phyloP scores from a whole-genome alignment of 2,888 invertebrate species.

The Lepidonotus clava region DNA sequence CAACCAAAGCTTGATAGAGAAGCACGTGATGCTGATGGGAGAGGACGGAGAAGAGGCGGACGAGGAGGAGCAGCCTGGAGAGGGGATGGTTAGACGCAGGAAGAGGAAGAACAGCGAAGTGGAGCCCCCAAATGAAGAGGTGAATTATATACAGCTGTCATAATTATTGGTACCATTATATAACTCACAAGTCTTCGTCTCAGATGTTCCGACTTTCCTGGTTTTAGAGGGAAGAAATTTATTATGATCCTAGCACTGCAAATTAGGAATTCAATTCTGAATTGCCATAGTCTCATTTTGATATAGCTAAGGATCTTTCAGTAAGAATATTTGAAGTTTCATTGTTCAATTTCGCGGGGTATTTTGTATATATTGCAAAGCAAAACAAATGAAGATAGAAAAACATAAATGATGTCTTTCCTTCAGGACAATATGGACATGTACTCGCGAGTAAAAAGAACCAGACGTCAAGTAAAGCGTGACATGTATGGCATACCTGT shows the following conservation, averaged over 20 bases:
- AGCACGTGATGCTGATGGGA: conserved; percentile 51
- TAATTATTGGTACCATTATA: too few relatives aligned
- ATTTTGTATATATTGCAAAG: too few relatives aligned
- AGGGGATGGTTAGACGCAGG: not conserved
- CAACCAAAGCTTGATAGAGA: conserved; percentile 69
- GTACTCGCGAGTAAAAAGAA: conserved; percentile 64
- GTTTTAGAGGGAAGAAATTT: too few relatives aligned
- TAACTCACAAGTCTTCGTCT: too few relatives aligned
- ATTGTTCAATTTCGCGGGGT: too few relatives aligned
- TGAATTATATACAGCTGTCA: not conserved
- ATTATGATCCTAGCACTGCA: too few relatives aligned
- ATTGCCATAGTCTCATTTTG: too few relatives aligned
- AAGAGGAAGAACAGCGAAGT: conserved; percentile 47
- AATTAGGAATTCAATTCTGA: too few relatives aligned
- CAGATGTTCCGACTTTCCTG: too few relatives aligned
- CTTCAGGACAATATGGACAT: conserved; percentile 60
- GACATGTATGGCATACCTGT: conserved; percentile 79
- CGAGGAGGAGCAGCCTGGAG: not conserved
- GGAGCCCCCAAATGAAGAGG: conserved; percentile 17
- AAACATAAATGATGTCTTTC: not conserved
- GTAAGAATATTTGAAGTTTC: too few relatives aligned
- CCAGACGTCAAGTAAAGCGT: conserved; percentile 80
- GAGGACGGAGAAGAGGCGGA: conserved; percentile 49
- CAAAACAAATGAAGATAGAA: too few relatives aligned
- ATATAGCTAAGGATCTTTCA: too few relatives aligned